phyloP scores from a whole-genome alignment of 2,888 invertebrate genomes.

The Pandemis heparana region DNA sequence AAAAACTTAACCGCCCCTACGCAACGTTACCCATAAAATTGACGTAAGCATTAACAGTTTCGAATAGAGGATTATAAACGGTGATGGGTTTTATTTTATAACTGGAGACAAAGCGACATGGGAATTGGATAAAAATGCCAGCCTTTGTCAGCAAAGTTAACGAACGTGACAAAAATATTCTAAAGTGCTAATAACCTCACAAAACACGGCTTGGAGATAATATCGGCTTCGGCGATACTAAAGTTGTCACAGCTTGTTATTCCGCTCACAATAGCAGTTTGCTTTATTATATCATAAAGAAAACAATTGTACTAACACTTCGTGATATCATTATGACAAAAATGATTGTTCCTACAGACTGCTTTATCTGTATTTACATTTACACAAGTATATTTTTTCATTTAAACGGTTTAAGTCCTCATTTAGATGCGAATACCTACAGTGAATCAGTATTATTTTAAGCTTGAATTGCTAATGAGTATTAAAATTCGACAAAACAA shows the following conservation, averaged over 20 bases:
- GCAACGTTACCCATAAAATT: conserved; percentile 21
- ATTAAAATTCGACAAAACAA: conserved; percentile 27
- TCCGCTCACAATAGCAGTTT: conserved; percentile 45
- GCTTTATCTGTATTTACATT: conserved; percentile 28
- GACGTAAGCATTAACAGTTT: conserved; percentile 7
- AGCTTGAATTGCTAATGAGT: conserved; percentile 38
- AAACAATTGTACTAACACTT: conserved; percentile 50
- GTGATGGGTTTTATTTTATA: conserved; percentile 25
- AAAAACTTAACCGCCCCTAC: conserved; percentile 21
- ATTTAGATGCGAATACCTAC: conserved; percentile 32
- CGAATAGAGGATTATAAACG: conserved; percentile 37
- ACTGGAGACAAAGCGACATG: conserved; percentile 17
- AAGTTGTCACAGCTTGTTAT: conserved; percentile 42
- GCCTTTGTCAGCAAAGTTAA: conserved; percentile 22
- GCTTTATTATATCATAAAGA: conserved; percentile 53
- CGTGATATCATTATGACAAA: conserved; percentile 31
- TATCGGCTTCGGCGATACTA: conserved; percentile 13
- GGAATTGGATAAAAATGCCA: conserved; percentile 19
- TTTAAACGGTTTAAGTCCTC: conserved; percentile 8
- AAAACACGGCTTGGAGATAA: conserved; percentile 20
- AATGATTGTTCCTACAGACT: conserved; percentile 18
- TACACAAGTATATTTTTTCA: conserved; percentile 17
- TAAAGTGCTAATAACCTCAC: conserved; percentile 18
- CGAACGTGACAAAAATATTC: conserved; percentile 27
- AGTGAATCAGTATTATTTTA: conserved; percentile 31